Evolutionary conservation across 1,140 invertebrate species (phyloP).

Genomic region (Pseudachorutes palmiensis): DNA sequence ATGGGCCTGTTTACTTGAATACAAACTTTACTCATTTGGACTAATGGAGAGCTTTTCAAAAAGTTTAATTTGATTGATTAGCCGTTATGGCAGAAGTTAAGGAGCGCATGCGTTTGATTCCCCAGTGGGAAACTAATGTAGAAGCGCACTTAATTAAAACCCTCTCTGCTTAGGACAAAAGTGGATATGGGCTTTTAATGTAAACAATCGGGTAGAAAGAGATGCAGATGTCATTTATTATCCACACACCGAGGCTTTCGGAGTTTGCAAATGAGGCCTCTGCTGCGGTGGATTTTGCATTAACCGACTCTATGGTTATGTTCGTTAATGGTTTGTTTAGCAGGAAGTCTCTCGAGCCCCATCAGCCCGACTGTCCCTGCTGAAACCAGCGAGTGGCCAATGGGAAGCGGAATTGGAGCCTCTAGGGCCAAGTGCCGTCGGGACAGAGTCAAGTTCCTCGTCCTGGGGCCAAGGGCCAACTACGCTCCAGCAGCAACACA

Average conservation of each 20-base stretch:
- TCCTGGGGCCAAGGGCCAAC: neutral
- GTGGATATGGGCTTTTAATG: neutral
- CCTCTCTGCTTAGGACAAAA: neutral
- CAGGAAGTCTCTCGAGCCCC: slow-evolving; percentile 23
- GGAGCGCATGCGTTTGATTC: no score
- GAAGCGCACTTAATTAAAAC: neutral
- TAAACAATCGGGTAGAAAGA: neutral
- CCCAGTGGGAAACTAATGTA: neutral
- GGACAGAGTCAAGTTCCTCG: slow-evolving; percentile 15
- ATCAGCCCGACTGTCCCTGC: slow-evolving; percentile 11
- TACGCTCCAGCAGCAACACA: neutral
- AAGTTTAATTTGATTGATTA: neutral
- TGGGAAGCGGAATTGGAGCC: slow-evolving; percentile 34
- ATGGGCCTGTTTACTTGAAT: neutral
- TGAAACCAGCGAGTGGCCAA: slow-evolving; percentile 17
- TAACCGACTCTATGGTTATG: neutral
- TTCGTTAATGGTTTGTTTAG: slow-evolving; percentile 15
- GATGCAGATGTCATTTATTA: neutral
- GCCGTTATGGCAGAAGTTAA: neutral
- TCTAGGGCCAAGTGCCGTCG: slow-evolving; percentile 31
- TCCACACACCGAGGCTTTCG: no score
- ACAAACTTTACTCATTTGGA: neutral
- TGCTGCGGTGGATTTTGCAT: neutral
- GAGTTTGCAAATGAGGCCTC: neutral
- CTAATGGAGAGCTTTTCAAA: neutral